Conservation (phyloP, 1,140 invertebrate genomes). For the Drosophila insularis region DNA sequence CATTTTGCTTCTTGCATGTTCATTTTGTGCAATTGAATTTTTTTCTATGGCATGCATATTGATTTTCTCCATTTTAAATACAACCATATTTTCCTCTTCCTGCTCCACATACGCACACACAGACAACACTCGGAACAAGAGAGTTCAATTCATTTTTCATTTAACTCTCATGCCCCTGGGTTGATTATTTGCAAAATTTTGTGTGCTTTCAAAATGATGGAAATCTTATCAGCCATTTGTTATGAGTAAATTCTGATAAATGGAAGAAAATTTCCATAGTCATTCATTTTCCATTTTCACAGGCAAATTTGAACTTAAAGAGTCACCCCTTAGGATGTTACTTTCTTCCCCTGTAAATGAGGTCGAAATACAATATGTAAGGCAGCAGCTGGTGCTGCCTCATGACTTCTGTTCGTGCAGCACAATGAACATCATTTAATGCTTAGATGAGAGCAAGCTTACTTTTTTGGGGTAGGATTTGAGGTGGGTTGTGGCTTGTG, state of each 20-base stretch:
- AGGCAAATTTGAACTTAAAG: neutral
- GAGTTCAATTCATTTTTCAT: constrained; percentile 15
- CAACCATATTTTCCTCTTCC: neutral
- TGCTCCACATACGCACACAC: neutral
- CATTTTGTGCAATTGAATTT: neutral
- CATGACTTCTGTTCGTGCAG: constrained; percentile 41
- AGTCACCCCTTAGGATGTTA: neutral
- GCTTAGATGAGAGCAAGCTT: neutral
- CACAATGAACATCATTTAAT: constrained; percentile 50
- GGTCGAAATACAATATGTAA: constrained; percentile 51
- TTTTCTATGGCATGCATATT: neutral
- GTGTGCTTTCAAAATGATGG: neutral
- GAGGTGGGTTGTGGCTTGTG: neutral
- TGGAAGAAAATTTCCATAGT: neutral
- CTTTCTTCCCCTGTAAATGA: constrained; percentile 1
- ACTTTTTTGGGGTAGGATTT: neutral
- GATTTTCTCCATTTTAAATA: constrained; percentile 1
- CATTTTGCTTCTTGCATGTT: neutral
- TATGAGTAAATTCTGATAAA: constrained; percentile 11
- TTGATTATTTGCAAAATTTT: neutral
- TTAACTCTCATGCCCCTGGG: neutral
- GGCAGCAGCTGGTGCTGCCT: constrained; percentile 13
- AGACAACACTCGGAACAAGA: neutral
- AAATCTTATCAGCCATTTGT: constrained; percentile 16
- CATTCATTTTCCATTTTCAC: neutral